Evolutionary conservation across 2,113 vertebrate species (phyloP), one percentile per base, ranked within the genome.

Genomic region (Trochalopteron elliotii): DNA sequence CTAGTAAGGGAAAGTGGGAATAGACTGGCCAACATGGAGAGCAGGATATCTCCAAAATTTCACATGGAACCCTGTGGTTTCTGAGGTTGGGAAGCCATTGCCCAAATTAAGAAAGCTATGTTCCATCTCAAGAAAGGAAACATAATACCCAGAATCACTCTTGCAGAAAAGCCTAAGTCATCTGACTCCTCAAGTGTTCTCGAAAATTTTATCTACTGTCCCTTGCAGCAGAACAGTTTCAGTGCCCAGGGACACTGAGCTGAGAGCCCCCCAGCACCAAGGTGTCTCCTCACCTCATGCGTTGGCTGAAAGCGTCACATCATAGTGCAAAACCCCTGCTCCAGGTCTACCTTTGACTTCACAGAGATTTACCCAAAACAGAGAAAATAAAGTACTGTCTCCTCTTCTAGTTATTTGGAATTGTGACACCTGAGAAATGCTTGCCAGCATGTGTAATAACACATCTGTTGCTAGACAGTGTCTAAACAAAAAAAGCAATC

Each of bases 51-150:
- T n/a, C 47, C 52, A 69, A 55, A 90, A 39, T 19, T 70, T 75
- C 80, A 59, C 50, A 55, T 1, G 39, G 71, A 92, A 86, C 67
- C 28, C 27, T 80, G 83, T 83, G 76, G 50, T 83, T 90, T 89
- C 68, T 81, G 86, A 92, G 76, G 83, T 27, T 67, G 52, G 91
- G 74, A 85, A 86, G 89, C 16, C 56, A 59, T 6, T 87, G 47
- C 33, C 55, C 83, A 88, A 93, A 86, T 83, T 83, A 89, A 87
- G 76, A 90, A 75, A 94, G 61, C 57, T 80, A 53, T 86, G 82
- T 92, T 81, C 80, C 47, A 47, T 55, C 59, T 88, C 60, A 70
- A 70, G 45, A 77, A 88, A 90, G 33, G 71, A 90, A 93, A 77
- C 1, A 1, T 42, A 80, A 88, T 74, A 70, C 39, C 19, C 40